Base-by-base conservation (phyloP, 2,888 invertebrate genomes). In the Calephelis perditalis region DNA sequence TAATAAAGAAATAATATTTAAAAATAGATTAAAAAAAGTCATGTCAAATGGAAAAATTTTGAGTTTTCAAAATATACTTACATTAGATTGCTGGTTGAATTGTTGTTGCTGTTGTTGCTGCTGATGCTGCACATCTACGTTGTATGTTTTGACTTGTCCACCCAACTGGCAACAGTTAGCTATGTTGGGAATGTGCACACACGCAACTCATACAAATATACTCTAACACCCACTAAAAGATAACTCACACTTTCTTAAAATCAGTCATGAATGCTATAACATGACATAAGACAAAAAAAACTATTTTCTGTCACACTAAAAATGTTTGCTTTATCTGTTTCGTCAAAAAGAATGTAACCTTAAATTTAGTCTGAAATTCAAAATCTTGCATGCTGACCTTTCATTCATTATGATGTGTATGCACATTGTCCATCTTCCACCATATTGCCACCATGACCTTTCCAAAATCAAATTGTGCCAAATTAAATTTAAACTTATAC, bases 401-500 rank as follows among this genome's bases (percentile, higher is more conserved):
- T 59, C 58, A 62, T 52, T 63, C 62, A 61, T 56, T 59, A 58
- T 58, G 15, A 40, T 15, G 54, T 64, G 57, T 65, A 62, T 63
- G 59, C 68, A 79, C 84, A 85, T 80, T 70, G 68, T 76, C 79
- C 81, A 78, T 71, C 70, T 70, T 74, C 73, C 74, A 71, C 83
- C 78, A 72, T 73, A 77, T 81, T 83, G 80, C 86, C 79, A 73
- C 67, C 79, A 84, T 83, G 82, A 76, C 70, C 70, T 71, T 69
- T 26, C 35, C 52, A 10, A 35, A 52, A 52, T 52, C 52, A 35
- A 52, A 26, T 52, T 52, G 52, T 52, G 52, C 35, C 9, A 35
- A 52, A 35, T 52, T 35, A 52, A 35, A 2, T 11, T 26, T 26
- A 3, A 52, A 52, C 11, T 35, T 35, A 7, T 11, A 52, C 46